A percentile compares a stretch with the other conserved stretches of the same genome.
Conservation (phyloP, 2,113 vertebrate species). For the Platichthys flesus region DNA sequence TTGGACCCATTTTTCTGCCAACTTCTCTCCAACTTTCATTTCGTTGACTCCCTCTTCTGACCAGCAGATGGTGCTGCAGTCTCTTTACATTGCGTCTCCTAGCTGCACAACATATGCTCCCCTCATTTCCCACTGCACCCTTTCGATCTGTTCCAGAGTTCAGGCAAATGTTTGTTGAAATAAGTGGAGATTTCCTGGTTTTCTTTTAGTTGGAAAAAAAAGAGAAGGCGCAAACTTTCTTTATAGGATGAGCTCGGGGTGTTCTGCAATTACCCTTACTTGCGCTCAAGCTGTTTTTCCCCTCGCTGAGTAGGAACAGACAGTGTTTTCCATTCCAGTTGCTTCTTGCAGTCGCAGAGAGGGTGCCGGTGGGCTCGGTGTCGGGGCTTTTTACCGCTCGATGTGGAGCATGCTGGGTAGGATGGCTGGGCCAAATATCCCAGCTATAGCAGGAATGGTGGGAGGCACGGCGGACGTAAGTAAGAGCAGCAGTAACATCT, state of each 20-base stretch:
- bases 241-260: slow-evolving; percentile 74
- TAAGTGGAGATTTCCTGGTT: slow-evolving; percentile 92
- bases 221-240: slow-evolving; percentile 59
- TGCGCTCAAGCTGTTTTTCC: slow-evolving; percentile 43
- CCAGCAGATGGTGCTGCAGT: slow-evolving; percentile 85
- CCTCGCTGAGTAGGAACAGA: slow-evolving; percentile 67
- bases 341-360: slow-evolving; percentile 61
- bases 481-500: slow-evolving; percentile 83
- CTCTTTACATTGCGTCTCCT: slow-evolving; percentile 63
- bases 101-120: slow-evolving; percentile 42
- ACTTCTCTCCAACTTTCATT: not conserved
- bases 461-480: slow-evolving; percentile 84
- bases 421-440: slow-evolving; percentile 69
- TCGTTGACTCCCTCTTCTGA: not conserved
- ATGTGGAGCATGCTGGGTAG: slow-evolving; percentile 61
- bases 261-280: slow-evolving; percentile 68
- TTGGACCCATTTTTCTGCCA: not conserved
- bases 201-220: slow-evolving; percentile 49
- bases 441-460: slow-evolving; percentile 76
- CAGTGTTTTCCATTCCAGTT: slow-evolving; percentile 67
- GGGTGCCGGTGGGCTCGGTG: slow-evolving; percentile 56
- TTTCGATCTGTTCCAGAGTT: slow-evolving; percentile 77
- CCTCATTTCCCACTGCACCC: slow-evolving; percentile 35
- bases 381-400: slow-evolving; percentile 48
- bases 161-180: slow-evolving; percentile 91